Conservation (phyloP, 2,888 invertebrate genomes). For the Drosophila nr. perissopoda region DNA sequence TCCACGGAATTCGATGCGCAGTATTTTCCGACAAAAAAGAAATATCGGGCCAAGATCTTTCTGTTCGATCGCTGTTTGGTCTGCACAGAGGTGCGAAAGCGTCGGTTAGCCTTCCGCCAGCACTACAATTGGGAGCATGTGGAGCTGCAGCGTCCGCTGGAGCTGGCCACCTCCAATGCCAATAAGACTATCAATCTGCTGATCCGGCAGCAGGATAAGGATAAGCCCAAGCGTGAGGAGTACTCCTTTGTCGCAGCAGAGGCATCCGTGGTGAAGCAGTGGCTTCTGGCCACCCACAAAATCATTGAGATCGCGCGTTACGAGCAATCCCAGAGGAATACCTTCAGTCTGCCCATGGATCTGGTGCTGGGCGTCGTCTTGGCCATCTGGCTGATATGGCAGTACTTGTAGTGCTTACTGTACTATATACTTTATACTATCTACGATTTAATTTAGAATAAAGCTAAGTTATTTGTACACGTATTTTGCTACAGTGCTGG, state of each 20-base stretch:
- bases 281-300: slow-evolving; percentile 78
- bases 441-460: slow-evolving; percentile 44
- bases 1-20: slow-evolving; percentile 83
- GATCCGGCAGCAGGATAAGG: slow-evolving; percentile 60
- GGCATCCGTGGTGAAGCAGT: slow-evolving; percentile 78
- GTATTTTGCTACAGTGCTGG: slow-evolving; percentile 18
- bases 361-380: slow-evolving; percentile 73
- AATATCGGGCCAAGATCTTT: slow-evolving; percentile 83
- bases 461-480: slow-evolving; percentile 49
- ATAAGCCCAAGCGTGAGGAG: slow-evolving; percentile 71
- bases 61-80: slow-evolving; percentile 84
- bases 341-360: slow-evolving; percentile 82
- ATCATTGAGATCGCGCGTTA: slow-evolving; percentile 77
- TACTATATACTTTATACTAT: slow-evolving; percentile 5
- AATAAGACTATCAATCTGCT: slow-evolving; percentile 79
- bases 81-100: slow-evolving; percentile 83
- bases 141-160: slow-evolving; percentile 77
- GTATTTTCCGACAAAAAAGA: slow-evolving; percentile 82
- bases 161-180: slow-evolving; percentile 62
- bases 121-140: slow-evolving; percentile 82
- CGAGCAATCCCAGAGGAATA: slow-evolving; percentile 69
- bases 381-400: slow-evolving; percentile 82
- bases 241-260: slow-evolving; percentile 78
- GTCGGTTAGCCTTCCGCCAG: slow-evolving; percentile 82
- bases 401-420: slow-evolving; percentile 70